Evolutionary conservation across 1,140 invertebrate species (phyloP), one percentile per base, ranked within the genome.

Genomic region (Cotesia chilonis): DNA sequence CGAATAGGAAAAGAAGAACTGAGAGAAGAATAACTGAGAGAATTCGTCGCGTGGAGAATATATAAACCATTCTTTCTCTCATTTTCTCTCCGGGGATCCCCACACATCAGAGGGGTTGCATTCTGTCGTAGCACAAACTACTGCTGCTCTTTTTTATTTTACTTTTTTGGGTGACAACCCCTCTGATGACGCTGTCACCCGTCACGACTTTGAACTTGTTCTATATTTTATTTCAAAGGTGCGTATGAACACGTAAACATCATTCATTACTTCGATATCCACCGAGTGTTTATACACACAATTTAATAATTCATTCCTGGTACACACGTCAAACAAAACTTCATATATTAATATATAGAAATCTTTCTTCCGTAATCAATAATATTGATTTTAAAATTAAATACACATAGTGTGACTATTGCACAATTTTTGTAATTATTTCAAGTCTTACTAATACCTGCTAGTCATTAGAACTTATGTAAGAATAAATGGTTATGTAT

Each of bases 151-250:
- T 38, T 28, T 36, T 61, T 61, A 70, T 68, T 72, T 65, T 63
- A n/a, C 73, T 47, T 66, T 63, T 64, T 70, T 67, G 37, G n/a
- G 20, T 28, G 51, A 57, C 66, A 65, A 70, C 70, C 54, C 38
- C 63, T 59, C 14, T 17, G 41, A 38, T 36, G 10, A 51, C 38
- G 35, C 64, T 72, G 70, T 72, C 70, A 72, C 52, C 63, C 63
- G 70, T 54, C 71, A 77, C 75, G 76, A 80, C 73, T 75, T 78
- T 78, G 75, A 77, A 81, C 79, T 81, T 77, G 64, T 57, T 76
- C 75, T 77, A 78, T 81, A 80, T 79, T 81, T 81, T 76, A 82
- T 77, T 73, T 72, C 59, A 66, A 68, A 64, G 68, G 74, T 79
- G 78, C 78, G 77, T 80, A 78, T 76, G 79, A 79, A 47, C 41